Percentiles rank a stretch among this genome's conserved stretches.
These are phyloP conservation scores for Nerophis ophidion DNA, from an alignment of 2,113 vertebrate species.

Conservation along the genomic window DNA sequence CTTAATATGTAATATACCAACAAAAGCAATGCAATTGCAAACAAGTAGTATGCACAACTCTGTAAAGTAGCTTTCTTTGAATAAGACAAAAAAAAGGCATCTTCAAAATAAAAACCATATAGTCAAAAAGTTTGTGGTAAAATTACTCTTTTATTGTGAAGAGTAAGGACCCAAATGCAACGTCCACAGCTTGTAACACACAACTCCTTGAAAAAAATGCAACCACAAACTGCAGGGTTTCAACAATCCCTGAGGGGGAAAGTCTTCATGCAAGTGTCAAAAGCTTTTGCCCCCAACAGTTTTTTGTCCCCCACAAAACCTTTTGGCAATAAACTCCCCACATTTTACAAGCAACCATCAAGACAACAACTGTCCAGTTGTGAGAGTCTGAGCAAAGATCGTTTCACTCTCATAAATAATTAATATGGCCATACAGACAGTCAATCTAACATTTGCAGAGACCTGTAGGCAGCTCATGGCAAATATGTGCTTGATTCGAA, in stretches of 20 bases:
- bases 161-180: conserved; percentile 40
- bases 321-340: conserved; percentile 4
- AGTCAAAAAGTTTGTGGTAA: conserved; percentile 20
- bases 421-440: conserved; percentile 16
- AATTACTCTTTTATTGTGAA: conserved; percentile 44
- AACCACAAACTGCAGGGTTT: conserved; percentile 29
- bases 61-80: neutral
- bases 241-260: conserved; percentile 8
- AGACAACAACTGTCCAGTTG: conserved; percentile 17
- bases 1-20: neutral
- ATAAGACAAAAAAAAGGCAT: neutral
- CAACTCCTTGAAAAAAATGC: conserved; percentile 39
- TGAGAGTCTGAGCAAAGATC: conserved; percentile 23
- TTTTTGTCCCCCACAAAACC: neutral
- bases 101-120: neutral
- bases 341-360: conserved; percentile 8
- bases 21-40: conserved; percentile 15
- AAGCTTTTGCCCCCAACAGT: conserved; percentile 15
- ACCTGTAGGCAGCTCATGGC: conserved; percentile 25
- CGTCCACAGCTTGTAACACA: conserved; percentile 41
- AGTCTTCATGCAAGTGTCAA: conserved; percentile 23
- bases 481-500: conserved; percentile 36
- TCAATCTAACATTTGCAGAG: conserved; percentile 13
- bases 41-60: conserved; percentile 11
- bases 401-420: conserved; percentile 27